A percentile compares a stretch with the other conserved stretches of the same genome.
phyloP scores from a whole-genome alignment of 2,888 invertebrate species.

The Parnassius mnemosyne region DNA sequence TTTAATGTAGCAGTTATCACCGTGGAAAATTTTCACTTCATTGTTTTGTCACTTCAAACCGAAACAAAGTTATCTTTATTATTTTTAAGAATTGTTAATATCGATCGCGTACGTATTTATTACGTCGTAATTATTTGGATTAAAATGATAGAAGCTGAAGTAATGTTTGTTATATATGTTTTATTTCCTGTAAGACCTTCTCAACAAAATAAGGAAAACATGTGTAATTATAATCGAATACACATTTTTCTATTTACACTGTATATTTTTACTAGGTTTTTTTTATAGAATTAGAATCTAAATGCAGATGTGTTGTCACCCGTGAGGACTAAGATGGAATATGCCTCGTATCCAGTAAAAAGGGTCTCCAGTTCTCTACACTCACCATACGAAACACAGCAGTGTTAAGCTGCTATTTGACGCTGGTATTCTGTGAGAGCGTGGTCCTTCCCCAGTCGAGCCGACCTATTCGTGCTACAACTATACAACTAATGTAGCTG shows the following conservation, averaged over 20 bases:
- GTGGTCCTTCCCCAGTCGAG: no score
- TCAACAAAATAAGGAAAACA: slow-evolving; percentile 14
- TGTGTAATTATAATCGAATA: neutral
- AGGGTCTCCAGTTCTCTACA: no score
- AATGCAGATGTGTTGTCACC: no score
- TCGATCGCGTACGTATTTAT: slow-evolving; percentile 11
- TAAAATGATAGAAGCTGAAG: slow-evolving; percentile 10
- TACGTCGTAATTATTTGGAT: slow-evolving; percentile 7
- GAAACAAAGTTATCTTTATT: slow-evolving; percentile 12
- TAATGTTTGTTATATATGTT: neutral
- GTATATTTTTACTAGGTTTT: neutral
- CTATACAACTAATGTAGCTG: no score
- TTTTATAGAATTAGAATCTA: no score
- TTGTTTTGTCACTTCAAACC: slow-evolving; percentile 3
- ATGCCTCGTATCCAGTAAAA: no score
- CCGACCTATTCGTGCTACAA: no score
- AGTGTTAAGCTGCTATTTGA: no score
- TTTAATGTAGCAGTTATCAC: neutral
- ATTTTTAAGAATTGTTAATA: neutral
- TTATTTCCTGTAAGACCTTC: slow-evolving; percentile 10
- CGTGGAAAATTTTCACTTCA: slow-evolving; percentile 13
- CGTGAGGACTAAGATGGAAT: no score
- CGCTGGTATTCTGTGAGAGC: no score
- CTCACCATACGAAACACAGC: no score
- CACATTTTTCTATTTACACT: neutral